Evolutionary conservation across 2,113 vertebrate species (phyloP).

Genomic region (Spea multiplicata): DNA sequence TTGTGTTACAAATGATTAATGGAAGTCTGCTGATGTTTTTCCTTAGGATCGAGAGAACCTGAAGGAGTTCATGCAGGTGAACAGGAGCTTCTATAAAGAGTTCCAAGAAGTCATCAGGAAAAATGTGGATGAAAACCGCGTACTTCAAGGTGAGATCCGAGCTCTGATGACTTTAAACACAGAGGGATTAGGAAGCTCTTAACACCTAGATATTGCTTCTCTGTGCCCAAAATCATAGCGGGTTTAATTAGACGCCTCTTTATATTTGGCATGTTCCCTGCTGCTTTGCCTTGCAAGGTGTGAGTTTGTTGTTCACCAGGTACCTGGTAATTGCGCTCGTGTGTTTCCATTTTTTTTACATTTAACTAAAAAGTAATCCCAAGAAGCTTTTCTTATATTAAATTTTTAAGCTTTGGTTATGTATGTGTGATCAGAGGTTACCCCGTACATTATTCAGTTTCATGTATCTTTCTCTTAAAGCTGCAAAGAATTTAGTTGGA

Average conservation of each 20-base stretch:
- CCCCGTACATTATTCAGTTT: too few relatives aligned
- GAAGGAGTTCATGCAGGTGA: constrained; percentile 68
- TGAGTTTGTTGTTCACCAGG: too few relatives aligned
- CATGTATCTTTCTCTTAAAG: constrained; percentile 50
- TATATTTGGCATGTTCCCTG: too few relatives aligned
- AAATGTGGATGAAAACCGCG: constrained; percentile 69
- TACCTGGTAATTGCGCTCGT: too few relatives aligned
- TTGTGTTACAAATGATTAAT: too few relatives aligned
- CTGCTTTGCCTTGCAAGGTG: too few relatives aligned
- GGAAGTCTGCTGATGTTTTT: background rate
- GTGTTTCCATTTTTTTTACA: too few relatives aligned
- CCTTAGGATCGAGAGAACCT: constrained; percentile 68
- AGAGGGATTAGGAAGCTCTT: background rate
- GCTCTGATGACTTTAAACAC: background rate
- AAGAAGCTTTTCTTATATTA: too few relatives aligned
- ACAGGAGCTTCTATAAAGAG: constrained; percentile 70
- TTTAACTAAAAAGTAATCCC: too few relatives aligned
- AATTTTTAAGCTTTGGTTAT: too few relatives aligned
- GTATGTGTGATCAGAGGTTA: too few relatives aligned
- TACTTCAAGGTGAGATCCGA: constrained; percentile 65
- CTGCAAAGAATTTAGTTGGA: constrained; percentile 71
- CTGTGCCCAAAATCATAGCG: background rate
- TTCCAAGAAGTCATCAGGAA: constrained; percentile 73
- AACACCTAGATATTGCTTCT: background rate
- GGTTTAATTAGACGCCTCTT: background rate